These are phyloP conservation scores for Actinostola sp. DNA, from an alignment of 92 coral and sea anemone genomes.

Conservation along the genomic window DNA sequence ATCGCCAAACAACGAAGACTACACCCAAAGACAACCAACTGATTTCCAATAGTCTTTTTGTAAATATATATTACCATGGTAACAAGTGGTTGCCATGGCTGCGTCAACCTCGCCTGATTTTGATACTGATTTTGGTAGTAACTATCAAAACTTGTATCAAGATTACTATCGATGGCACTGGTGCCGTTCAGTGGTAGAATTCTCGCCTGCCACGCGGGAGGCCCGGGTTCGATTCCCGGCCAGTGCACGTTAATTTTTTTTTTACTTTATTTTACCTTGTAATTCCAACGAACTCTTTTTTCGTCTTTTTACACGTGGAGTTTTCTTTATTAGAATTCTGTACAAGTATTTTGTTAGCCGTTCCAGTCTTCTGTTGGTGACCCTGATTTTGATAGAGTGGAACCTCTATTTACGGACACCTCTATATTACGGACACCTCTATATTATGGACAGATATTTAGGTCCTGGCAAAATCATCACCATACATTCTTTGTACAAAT, in stretches of 20 bases:
- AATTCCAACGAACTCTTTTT: conserved; percentile 13
- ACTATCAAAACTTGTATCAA: background rate
- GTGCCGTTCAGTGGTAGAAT: conserved; percentile 99
- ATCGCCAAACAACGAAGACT: conserved; percentile 12
- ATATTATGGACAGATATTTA: too few species aligned
- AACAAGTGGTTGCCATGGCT: too few species aligned
- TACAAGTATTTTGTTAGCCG: background rate
- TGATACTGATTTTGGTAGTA: too few species aligned
- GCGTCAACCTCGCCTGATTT: background rate
- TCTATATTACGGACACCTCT: too few species aligned
- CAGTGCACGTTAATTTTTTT: conserved; percentile 63
- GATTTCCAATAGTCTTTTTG: background rate
- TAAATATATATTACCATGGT: background rate
- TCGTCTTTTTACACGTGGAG: background rate
- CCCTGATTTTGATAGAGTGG: too few species aligned
- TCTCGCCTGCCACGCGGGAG: conserved; percentile 99
- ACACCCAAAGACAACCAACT: background rate
- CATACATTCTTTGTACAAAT: too few species aligned
- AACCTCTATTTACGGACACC: too few species aligned
- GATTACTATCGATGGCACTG: conserved; percentile 31
- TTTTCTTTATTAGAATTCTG: too few species aligned
- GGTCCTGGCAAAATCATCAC: too few species aligned
- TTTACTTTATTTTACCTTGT: conserved; percentile 5
- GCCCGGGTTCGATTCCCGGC: conserved; percentile 99
- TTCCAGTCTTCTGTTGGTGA: conserved; percentile 35